These are phyloP conservation scores for Nephotettix cincticeps DNA, from an alignment of 1,140 invertebrate genomes.

Conservation along the genomic window DNA sequence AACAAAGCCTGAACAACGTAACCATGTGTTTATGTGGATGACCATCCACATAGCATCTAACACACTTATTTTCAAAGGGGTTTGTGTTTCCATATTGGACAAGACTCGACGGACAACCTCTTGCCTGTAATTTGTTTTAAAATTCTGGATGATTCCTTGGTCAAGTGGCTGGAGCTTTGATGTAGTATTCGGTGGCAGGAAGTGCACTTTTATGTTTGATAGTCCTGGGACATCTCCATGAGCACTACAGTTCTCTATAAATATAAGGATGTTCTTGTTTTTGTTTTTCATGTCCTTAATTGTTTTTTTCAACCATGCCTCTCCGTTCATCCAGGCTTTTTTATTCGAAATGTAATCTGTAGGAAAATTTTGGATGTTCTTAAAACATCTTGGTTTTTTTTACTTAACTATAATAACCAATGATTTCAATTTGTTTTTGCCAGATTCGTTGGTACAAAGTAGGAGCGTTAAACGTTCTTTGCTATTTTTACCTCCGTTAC, in stretches of 20 bases:
- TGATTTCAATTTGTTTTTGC: conserved; percentile 46
- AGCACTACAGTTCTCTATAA: conserved; percentile 34
- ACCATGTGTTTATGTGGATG: too few species aligned
- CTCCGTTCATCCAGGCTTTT: conserved; percentile 50
- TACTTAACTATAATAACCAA: conserved; percentile 49
- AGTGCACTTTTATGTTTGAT: conserved; percentile 46
- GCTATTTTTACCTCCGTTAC: conserved; percentile 44
- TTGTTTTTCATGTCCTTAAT: conserved; percentile 37
- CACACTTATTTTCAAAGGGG: neutral
- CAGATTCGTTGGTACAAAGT: conserved; percentile 44
- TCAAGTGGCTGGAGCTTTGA: too few species aligned
- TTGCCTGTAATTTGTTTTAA: neutral
- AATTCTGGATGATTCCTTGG: neutral
- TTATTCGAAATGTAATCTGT: conserved; percentile 43
- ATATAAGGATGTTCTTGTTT: conserved; percentile 36
- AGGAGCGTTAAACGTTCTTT: conserved; percentile 48
- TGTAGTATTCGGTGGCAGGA: conserved; percentile 52
- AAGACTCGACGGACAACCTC: neutral
- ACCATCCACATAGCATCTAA: conserved; percentile 8
- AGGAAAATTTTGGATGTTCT: conserved; percentile 41
- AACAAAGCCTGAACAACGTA: too few species aligned
- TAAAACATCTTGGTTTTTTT: conserved; percentile 48
- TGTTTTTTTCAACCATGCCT: conserved; percentile 36
- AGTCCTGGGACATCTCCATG: conserved; percentile 39
- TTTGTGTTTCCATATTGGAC: neutral